A percentile compares a stretch with the other conserved stretches of the same genome.
Evolutionary conservation across 2,888 invertebrate species (phyloP).

Genomic region (Nomada hirtipes): DNA sequence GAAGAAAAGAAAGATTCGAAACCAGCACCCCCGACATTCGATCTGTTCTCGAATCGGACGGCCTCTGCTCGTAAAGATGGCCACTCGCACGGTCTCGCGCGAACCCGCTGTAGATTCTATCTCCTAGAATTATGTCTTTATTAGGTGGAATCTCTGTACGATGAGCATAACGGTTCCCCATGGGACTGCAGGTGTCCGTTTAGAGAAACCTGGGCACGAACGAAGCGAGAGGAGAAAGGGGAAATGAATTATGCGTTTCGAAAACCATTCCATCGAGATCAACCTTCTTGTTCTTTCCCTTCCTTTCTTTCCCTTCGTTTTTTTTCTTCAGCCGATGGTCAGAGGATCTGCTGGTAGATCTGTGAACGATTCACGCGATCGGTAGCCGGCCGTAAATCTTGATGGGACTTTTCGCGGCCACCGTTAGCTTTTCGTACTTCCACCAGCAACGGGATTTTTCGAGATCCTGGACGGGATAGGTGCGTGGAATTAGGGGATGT

Average conservation of each 20-base stretch:
- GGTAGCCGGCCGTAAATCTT: slow-evolving; percentile 70
- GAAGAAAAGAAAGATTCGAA: slow-evolving; percentile 57
- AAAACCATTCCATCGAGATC: slow-evolving; percentile 46
- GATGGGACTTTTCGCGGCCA: slow-evolving; percentile 60
- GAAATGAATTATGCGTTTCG: slow-evolving; percentile 16
- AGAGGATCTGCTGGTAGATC: slow-evolving; percentile 1
- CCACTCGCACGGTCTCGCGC: slow-evolving; percentile 55
- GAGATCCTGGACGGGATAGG: slow-evolving; percentile 51
- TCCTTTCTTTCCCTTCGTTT: too few relatives aligned
- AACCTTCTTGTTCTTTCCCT: slow-evolving; percentile 41
- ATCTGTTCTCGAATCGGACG: slow-evolving; percentile 73
- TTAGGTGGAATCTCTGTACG: slow-evolving; percentile 77
- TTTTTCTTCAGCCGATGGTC: too few relatives aligned
- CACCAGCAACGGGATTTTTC: slow-evolving; percentile 29
- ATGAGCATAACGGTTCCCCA: slow-evolving; percentile 77
- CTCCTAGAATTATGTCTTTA: slow-evolving; percentile 81
- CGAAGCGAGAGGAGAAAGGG: slow-evolving; percentile 1
- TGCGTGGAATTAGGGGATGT: slow-evolving; percentile 56
- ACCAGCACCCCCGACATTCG: slow-evolving; percentile 65
- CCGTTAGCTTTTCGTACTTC: slow-evolving; percentile 69
- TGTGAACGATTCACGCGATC: slow-evolving; percentile 43
- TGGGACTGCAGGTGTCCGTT: slow-evolving; percentile 74
- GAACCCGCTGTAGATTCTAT: slow-evolving; percentile 75
- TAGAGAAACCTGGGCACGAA: neutral
- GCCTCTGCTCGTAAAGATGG: slow-evolving; percentile 73